Conservation (phyloP, 2,113 vertebrate genomes). For the Dasyornis broadbenti region DNA sequence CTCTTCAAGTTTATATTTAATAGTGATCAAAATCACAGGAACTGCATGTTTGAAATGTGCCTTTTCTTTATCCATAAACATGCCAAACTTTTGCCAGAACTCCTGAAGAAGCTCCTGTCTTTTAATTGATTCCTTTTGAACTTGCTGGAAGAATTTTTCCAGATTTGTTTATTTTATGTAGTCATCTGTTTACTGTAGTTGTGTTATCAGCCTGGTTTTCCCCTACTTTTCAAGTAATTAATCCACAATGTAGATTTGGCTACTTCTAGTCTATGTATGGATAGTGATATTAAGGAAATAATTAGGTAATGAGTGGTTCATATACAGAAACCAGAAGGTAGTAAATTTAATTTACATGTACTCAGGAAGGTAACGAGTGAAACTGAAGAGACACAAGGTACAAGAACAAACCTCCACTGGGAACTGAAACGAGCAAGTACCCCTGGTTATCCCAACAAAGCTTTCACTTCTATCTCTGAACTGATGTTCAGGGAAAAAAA, state of each 20-base stretch:
- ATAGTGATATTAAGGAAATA: not conserved
- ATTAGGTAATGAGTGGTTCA: not conserved
- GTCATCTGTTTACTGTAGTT: not conserved
- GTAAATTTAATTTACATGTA: not conserved
- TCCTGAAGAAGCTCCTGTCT: not conserved
- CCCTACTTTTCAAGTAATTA: not conserved
- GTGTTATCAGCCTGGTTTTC: not conserved
- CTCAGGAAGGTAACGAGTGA: not conserved
- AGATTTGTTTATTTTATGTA: not conserved
- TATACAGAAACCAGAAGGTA: not conserved
- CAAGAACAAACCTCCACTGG: not conserved
- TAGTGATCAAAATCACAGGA: not conserved
- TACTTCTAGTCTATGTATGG: not conserved
- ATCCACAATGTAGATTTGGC: not conserved
- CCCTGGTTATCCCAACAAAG: not conserved
- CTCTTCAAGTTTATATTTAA: not conserved
- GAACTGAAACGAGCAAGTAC: not conserved
- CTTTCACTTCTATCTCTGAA: not conserved
- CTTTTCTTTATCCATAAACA: conserved; percentile 4
- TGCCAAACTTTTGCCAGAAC: not conserved
- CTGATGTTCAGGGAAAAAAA: not conserved
- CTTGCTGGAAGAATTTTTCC: not conserved
- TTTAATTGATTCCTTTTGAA: not conserved
- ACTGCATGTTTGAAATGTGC: not conserved
- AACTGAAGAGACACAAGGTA: not conserved